A percentile compares a stretch with the other conserved stretches of the same genome.
phyloP scores from a whole-genome alignment of 2,888 invertebrate species.

The Desoria tigrina region DNA sequence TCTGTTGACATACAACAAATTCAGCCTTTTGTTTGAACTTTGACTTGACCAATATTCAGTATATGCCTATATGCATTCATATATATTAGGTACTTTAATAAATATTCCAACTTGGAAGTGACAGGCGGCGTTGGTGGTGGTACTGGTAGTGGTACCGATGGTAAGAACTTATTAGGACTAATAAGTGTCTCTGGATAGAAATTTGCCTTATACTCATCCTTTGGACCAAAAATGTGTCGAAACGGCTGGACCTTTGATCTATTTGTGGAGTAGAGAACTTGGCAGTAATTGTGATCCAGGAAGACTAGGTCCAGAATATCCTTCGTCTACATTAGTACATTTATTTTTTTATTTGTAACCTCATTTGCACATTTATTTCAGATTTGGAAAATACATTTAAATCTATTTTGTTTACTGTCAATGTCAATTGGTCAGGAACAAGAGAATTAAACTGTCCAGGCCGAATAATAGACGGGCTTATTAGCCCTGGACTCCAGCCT shows the following conservation, averaged over 20 bases:
- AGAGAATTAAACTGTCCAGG: too few species aligned
- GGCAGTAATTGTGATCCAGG: conserved; percentile 46
- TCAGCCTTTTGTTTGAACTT: too few species aligned
- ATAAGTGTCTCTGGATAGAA: conserved; percentile 13
- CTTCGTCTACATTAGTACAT: conserved; percentile 28
- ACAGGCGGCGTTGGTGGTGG: conserved; percentile 18
- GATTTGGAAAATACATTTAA: too few species aligned
- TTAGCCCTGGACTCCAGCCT: too few species aligned
- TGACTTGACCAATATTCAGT: too few species aligned
- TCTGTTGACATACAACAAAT: not conserved
- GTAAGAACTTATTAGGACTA: conserved; percentile 13
- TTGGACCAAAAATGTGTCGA: conserved; percentile 34
- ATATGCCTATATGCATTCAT: too few species aligned
- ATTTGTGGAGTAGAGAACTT: conserved; percentile 31
- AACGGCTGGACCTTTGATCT: conserved; percentile 36
- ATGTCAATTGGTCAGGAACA: too few species aligned
- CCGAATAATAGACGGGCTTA: too few species aligned
- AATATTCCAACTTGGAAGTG: conserved; percentile 32
- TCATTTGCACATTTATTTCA: not conserved
- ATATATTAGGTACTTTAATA: conserved; percentile 36
- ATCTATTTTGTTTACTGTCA: too few species aligned
- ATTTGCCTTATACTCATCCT: conserved; percentile 27
- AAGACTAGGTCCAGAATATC: conserved; percentile 39
- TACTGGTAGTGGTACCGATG: not conserved
- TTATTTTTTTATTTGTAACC: not conserved